Percentiles rank a stretch among this genome's conserved stretches.
phyloP scores from a whole-genome alignment of 2,888 invertebrate genomes.

The Ariolimax columbianus region DNA sequence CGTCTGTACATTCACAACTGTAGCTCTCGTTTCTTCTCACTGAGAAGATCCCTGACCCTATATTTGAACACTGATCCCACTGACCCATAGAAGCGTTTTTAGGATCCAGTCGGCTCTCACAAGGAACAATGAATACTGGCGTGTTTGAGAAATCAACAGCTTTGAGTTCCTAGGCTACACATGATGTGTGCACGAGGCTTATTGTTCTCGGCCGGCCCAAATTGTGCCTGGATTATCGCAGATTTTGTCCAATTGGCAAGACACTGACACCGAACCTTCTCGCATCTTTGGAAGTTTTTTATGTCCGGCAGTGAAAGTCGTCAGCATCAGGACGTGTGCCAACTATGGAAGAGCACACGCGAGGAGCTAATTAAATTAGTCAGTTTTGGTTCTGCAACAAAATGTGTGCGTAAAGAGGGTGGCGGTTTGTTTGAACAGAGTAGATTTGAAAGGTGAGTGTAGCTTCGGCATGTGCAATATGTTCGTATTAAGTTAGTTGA shows the following conservation, averaged over 20 bases:
- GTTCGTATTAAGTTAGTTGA: too few relatives aligned
- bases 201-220: neutral
- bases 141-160: conserved; percentile 23
- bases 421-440: too few relatives aligned
- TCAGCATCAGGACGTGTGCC: too few relatives aligned
- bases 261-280: neutral
- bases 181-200: conserved; percentile 20
- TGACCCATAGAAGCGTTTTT: conserved; percentile 11
- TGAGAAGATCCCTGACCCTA: neutral
- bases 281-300: neutral
- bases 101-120: neutral
- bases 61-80: neutral
- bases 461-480: too few relatives aligned
- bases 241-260: conserved; percentile 19
- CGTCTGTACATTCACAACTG: neutral
- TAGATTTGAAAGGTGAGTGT: too few relatives aligned
- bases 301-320: neutral
- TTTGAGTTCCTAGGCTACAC: conserved; percentile 10
- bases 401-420: too few relatives aligned
- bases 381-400: too few relatives aligned
- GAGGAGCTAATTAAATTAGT: too few relatives aligned
- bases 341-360: too few relatives aligned
- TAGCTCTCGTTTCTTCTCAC: neutral
- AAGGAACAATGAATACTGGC: conserved; percentile 7
- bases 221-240: conserved; percentile 25